Conservation (phyloP, 2,113 vertebrate species). For the Phaethon lepturus region DNA sequence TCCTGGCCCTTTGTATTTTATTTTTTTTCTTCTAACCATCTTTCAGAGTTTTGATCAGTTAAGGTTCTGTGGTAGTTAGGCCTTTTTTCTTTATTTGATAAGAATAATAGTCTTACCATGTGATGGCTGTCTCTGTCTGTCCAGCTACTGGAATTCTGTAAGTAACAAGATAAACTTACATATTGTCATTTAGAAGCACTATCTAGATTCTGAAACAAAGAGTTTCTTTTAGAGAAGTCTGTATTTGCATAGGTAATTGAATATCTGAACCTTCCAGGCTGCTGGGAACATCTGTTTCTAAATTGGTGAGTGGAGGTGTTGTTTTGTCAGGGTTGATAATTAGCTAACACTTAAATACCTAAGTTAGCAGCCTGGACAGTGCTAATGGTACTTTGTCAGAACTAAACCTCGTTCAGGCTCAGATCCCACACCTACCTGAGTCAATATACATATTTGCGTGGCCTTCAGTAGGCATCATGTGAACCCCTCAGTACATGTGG, state of each 20-base stretch:
- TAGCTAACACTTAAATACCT: neutral
- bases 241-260: neutral
- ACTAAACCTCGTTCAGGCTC: neutral
- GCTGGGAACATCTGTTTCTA: neutral
- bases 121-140: neutral
- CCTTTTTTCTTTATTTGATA: neutral
- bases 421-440: neutral
- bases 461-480: fast-evolving
- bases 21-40: neutral
- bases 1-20: neutral
- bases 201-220: neutral
- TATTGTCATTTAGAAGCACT: neutral
- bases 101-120: neutral
- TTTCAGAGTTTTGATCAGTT: neutral
- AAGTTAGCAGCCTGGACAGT: neutral
- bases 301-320: neutral
- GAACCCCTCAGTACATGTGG: fast-evolving
- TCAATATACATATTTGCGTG: neutral
- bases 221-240: neutral
- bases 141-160: neutral
- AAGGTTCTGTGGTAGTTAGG: neutral
- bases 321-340: neutral
- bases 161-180: neutral
- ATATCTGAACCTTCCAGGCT: neutral
- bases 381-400: neutral